Conservation (phyloP, 2,113 vertebrate genomes). For the Fregetta grallaria region DNA sequence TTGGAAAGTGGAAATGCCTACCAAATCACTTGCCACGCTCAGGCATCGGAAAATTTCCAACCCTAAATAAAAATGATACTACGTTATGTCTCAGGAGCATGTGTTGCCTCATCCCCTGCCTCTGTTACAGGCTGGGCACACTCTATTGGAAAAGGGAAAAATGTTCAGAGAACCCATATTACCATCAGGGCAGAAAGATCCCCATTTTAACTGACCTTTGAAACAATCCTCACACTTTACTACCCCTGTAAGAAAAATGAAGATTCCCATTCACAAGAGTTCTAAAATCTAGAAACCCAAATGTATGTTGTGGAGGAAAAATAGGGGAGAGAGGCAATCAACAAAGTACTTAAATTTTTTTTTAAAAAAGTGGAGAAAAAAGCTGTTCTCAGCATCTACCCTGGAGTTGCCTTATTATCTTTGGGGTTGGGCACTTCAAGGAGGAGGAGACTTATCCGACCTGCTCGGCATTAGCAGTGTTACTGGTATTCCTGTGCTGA, state of each 20-base stretch:
- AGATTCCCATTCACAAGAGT: not conserved
- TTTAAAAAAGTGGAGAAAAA: not conserved
- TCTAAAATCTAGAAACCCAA: not conserved
- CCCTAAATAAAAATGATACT: not conserved
- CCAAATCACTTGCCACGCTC: not conserved
- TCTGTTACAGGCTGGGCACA: not conserved
- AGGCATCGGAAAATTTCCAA: not conserved
- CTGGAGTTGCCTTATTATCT: not conserved
- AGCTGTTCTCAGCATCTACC: not conserved
- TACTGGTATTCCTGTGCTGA: not conserved
- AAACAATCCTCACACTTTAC: not conserved
- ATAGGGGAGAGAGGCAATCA: not conserved
- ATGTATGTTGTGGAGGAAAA: not conserved
- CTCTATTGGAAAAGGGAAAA: not conserved
- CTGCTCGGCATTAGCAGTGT: not conserved
- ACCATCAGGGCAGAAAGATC: not conserved
- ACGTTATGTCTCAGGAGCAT: not conserved
- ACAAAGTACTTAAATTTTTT: not conserved
- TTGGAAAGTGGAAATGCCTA: not conserved
- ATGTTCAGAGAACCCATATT: not conserved
- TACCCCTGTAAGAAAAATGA: not conserved
- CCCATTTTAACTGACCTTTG: not conserved
- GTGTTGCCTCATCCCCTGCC: not conserved
- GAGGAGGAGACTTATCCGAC: not conserved
- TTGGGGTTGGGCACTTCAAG: not conserved